Evolutionary conservation across 2,888 invertebrate genomes (phyloP), one percentile per base, ranked within the genome.

Genomic region (Microctonus brassicae): DNA sequence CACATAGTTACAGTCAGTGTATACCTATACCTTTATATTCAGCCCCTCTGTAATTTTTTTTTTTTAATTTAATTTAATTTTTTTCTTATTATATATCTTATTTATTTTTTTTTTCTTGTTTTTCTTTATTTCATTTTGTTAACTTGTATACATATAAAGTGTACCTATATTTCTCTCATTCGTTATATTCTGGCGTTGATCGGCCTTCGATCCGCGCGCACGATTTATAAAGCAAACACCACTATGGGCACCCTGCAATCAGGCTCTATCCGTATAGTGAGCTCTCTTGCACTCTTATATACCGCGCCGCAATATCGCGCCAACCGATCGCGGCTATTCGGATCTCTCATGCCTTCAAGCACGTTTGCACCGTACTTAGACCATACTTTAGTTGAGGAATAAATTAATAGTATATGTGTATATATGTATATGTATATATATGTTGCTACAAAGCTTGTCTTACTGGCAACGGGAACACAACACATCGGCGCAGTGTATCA

Each of bases 181-280:
- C 55, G 61, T 61, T 36, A 39, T 39, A 17, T 17, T 47, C 17
- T 47, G 22, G 55, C 66, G 66, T 66, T 66, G 66, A 66, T 66
- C 57, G 66, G 55, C 57, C 66, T 66, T 66, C 66, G 66, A 66
- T 66, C 36, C 66, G 55, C 74, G 72, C 67, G 65, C 82, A 82
- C 84, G 85, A 86, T 86, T 86, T 84, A 85, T 85, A 86, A 86
- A 86, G 85, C 86, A 86, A 86, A 86, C 86, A 86, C 85, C 82
- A 79, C 75, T 77, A 72, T 62, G 81, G 75, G 81, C 82, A 86
- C 83, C 85, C 85, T 84, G 81, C 84, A 85, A 86, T 86, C 86
- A 86, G 81, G 81, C 80, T 75, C 39, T 76, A 79, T 83, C 83
- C 17, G 53, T 57, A 63, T 36, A n/a, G n/a, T n/a, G n/a, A n/a